Conservation (phyloP, 2,797 vertebrate genomes). For the Lemur catta region DNA sequence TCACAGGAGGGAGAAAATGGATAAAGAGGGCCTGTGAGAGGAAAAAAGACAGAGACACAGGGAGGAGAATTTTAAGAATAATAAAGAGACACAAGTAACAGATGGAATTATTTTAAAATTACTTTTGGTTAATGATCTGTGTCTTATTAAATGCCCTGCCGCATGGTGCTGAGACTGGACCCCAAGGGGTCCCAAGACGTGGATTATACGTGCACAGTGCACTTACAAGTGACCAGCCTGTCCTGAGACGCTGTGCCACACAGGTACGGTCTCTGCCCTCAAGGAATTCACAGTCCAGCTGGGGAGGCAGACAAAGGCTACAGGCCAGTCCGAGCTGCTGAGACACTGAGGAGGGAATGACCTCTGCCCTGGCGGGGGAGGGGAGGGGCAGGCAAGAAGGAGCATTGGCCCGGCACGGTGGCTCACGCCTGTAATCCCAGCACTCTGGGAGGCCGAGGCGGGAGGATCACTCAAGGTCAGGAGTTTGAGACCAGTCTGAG, state of each 20-base stretch:
- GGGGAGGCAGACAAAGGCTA: background rate
- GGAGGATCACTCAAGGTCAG: background rate
- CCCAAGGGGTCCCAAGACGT: background rate
- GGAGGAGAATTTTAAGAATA: background rate
- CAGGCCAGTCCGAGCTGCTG: background rate
- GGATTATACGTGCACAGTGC: background rate
- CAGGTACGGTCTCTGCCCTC: background rate
- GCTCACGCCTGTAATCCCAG: background rate
- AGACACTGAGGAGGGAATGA: background rate
- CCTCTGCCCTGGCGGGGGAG: background rate
- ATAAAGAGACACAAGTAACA: background rate
- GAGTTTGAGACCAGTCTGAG: background rate
- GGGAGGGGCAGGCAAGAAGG: background rate
- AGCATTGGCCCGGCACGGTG: rapidly evolving
- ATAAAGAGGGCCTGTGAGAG: background rate
- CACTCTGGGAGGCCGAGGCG: background rate
- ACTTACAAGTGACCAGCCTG: background rate
- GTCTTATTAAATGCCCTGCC: background rate
- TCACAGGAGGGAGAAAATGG: background rate
- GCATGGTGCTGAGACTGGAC: background rate
- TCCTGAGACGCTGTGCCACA: background rate
- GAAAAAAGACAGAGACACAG: background rate
- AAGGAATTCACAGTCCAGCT: background rate
- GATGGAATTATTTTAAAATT: background rate
- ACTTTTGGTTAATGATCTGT: background rate